phyloP scores from a whole-genome alignment of 2,888 invertebrate species.

The Heliconius aoede region DNA sequence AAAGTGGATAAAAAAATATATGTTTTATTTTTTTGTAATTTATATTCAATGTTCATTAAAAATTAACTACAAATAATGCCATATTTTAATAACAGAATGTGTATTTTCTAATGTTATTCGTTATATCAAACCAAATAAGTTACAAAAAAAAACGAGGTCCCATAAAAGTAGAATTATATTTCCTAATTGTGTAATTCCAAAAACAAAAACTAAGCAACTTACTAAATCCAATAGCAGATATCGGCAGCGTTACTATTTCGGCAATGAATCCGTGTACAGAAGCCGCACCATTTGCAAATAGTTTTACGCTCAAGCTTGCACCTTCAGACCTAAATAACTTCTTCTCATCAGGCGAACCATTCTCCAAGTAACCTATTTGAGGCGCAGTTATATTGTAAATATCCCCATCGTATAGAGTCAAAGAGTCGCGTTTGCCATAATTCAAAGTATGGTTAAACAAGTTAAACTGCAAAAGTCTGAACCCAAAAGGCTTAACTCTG shows the following conservation, averaged over 20 bases:
- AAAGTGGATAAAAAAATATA: constrained; percentile 49
- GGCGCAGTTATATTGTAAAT: constrained; percentile 92
- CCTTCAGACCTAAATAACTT: constrained; percentile 89
- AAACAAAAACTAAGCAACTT: constrained; percentile 68
- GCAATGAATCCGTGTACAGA: constrained; percentile 98
- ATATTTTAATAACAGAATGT: no score
- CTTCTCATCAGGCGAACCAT: constrained; percentile 88
- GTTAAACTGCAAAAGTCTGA: constrained; percentile 95
- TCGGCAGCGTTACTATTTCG: constrained; percentile 97
- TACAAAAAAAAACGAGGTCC: no score
- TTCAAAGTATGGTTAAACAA: constrained; percentile 93
- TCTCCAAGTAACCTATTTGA: constrained; percentile 88
- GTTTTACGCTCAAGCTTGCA: constrained; percentile 92
- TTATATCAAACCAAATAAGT: no score
- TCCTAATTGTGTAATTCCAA: background rate
- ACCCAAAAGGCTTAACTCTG: constrained; percentile 93
- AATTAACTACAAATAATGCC: no score
- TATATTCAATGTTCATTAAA: no score
- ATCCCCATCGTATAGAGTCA: constrained; percentile 96
- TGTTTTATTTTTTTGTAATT: background rate
- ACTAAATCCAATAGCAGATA: constrained; percentile 95
- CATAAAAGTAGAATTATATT: background rate
- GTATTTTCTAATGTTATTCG: no score
- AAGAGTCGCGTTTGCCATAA: constrained; percentile 91
- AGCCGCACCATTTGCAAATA: constrained; percentile 97